Conservation (phyloP, 2,888 invertebrate species). For the Lasius platythorax region DNA sequence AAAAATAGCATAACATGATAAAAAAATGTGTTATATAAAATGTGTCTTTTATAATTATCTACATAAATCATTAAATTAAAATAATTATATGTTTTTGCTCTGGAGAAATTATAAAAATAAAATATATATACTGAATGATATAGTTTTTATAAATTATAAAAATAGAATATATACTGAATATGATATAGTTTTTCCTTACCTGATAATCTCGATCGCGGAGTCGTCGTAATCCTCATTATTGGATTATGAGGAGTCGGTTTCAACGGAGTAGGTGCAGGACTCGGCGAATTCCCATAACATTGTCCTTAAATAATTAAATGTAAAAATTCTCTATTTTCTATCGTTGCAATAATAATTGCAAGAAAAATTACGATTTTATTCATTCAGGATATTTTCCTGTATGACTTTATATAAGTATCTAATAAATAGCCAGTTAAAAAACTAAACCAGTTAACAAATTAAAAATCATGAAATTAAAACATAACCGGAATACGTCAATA, state of each 20-base stretch:
- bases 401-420: neutral
- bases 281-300: constrained; percentile 84
- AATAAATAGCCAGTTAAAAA: neutral
- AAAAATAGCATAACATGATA: neutral
- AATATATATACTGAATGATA: neutral
- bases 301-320: constrained; percentile 76
- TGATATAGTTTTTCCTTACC: constrained; percentile 66
- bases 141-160: neutral
- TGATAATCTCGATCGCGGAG: constrained; percentile 75
- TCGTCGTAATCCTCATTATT: constrained; percentile 79
- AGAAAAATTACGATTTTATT: neutral
- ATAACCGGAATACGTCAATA: neutral
- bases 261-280: constrained; percentile 84
- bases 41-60: constrained; percentile 12
- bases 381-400: neutral
- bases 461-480: neutral
- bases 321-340: neutral
- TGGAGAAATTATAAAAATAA: neutral
- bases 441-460: too few relatives aligned
- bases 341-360: neutral
- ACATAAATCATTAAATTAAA: constrained; percentile 1
- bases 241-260: constrained; percentile 80
- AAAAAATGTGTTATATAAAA: neutral
- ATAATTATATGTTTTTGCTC: neutral
- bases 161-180: neutral